Conservation (phyloP, 2,113 vertebrate species). For the Herpetotheres cachinnans region DNA sequence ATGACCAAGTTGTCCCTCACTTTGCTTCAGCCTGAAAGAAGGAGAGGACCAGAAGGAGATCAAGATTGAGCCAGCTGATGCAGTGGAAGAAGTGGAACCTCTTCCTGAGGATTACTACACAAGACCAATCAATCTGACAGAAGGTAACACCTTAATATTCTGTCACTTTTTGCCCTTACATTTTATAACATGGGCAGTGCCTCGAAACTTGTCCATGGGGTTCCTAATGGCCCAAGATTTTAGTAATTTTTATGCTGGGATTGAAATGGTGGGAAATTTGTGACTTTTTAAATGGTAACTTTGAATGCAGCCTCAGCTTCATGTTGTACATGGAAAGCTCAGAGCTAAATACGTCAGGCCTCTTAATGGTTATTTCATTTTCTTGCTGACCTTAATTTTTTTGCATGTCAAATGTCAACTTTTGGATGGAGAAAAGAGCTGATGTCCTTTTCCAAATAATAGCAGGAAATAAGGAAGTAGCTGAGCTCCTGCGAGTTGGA, state of each 20-base stretch:
- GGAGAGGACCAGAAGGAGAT: conserved; percentile 97
- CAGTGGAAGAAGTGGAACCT: conserved; percentile 94
- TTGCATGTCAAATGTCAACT: not conserved
- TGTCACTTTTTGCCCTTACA: not conserved
- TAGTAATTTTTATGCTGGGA: not conserved
- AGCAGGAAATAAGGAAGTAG: conserved; percentile 14
- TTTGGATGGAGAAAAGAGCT: not conserved
- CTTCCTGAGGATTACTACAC: conserved; percentile 97
- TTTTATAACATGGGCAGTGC: not conserved
- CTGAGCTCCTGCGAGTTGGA: not conserved
- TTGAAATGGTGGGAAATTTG: not conserved
- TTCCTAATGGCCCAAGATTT: not conserved
- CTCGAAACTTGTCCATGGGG: not conserved
- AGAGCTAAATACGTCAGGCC: not conserved
- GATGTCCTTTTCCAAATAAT: not conserved
- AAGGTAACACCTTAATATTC: conserved; percentile 76
- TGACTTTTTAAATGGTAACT: not conserved
- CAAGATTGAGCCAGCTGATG: conserved; percentile 91
- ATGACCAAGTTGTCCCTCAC: not conserved
- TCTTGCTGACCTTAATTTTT: not conserved
- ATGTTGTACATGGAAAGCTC: not conserved
- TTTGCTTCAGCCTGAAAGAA: conserved; percentile 86
- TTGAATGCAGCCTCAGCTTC: not conserved
- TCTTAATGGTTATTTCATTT: not conserved
- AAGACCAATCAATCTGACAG: conserved; percentile 89